Conservation (phyloP, 2,888 invertebrate genomes). For the Drosophila mettleri region DNA sequence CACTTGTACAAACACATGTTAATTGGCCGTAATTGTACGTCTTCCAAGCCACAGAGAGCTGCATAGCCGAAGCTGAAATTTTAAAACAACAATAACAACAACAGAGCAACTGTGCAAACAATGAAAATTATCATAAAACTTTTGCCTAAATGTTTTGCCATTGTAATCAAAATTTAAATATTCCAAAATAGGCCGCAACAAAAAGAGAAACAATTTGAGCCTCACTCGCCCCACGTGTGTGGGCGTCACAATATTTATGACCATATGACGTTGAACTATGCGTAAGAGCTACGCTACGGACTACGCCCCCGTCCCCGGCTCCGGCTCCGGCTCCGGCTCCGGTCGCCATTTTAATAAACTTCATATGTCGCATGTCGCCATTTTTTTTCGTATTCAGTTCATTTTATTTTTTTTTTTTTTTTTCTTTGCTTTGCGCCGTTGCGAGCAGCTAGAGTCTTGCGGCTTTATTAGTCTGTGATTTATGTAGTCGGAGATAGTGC, state of each 20-base stretch:
- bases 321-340: conserved; percentile 23
- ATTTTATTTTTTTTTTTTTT: conserved; percentile 39
- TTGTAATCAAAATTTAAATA: conserved; percentile 75
- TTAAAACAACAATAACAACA: conserved; percentile 40
- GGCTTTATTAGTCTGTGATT: conserved; percentile 83
- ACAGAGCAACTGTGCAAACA: conserved; percentile 31
- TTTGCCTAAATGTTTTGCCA: conserved; percentile 66
- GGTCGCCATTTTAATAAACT: conserved; percentile 82
- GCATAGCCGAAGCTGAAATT: conserved; percentile 59
- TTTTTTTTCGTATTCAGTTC: conserved; percentile 57
- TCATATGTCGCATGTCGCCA: conserved; percentile 83
- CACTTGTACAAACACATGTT: conserved; percentile 81
- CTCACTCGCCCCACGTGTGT: conserved; percentile 18
- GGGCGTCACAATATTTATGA: conserved; percentile 73
- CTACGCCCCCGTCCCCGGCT: conserved; percentile 1
- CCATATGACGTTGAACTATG: conserved; percentile 79
- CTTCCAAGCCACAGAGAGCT: conserved; percentile 60
- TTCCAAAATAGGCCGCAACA: conserved; percentile 16
- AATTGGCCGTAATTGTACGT: conserved; percentile 79
- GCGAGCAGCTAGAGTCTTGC: conserved; percentile 68
- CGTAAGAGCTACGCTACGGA: conserved; percentile 57
- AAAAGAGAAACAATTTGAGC: neutral
- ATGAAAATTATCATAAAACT: conserved; percentile 66
- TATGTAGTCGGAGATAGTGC: conserved; percentile 82
- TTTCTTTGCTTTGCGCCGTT: conserved; percentile 15